Evolutionary conservation across 2,113 vertebrate species (phyloP), one percentile per base, ranked within the genome.

Genomic region (Puntigrus tetrazona): DNA sequence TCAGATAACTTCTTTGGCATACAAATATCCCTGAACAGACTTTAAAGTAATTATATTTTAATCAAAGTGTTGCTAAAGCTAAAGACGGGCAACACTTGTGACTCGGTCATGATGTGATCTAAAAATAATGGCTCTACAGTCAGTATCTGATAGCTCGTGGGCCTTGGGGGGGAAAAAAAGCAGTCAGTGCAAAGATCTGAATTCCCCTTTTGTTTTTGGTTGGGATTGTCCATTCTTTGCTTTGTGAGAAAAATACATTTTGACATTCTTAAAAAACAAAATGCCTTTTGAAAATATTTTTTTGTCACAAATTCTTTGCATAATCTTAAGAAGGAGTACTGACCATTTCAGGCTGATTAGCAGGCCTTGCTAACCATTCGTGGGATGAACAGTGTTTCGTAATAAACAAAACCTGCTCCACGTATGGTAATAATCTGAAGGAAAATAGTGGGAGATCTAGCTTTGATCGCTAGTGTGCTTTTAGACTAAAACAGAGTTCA

Each of bases 1-100:
- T 45, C 55, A 4, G 83, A 79, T 61, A 73, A 43, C 25, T 59
- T 88, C 84, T 88, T 88, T 88, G 87, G 87, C 70, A 65, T 74
- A 16, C 31, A 74, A 79, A 83, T 45, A 67, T 87, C 67, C 84
- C 84, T 85, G 84, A 87, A 81, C 50, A 70, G 18, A 70, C 61
- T 27, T 82, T 82, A 67, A 78, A 85, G 5, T 57, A 3, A 77
- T 57, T 52, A 16, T 38, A 57, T 31, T 76, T 76, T 34, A 52
- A 74, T 74, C 6, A 29, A 55, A 25, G 6, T 57, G 7, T 29
- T 43, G 52, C 52, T 57, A n/a, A 57, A 61, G 76, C 52, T 61
- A 61, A 59, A 41, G 13, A 59, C 75, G 38, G 50, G 22, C 10
- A 25, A 36, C 14, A 6, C 73, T 38, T 59, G 29, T 78, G 50